Evolutionary conservation across 1,140 invertebrate genomes (phyloP), one percentile per base, ranked within the genome.

Genomic region (Phenacoccus solenopsis): DNA sequence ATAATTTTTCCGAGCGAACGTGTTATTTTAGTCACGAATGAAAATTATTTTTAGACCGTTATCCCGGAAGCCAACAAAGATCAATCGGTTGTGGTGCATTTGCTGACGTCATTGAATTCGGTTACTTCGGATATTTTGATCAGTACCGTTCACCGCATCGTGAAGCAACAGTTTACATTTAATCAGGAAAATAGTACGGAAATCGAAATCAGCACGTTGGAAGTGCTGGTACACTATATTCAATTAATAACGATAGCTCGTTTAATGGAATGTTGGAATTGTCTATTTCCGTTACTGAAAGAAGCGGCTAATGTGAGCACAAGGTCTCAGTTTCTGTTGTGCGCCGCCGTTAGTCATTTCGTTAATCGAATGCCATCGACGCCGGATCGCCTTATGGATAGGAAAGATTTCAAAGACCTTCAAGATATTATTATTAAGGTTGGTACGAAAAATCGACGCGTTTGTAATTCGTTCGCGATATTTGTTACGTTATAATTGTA

Each of bases 41-140:
- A 4, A 9, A 32, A 49, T 70, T n/a, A n/a, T n/a, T 68, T 68
- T 3, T 22, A 35, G 56, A 38, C 61, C 84, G 79, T 87, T 68
- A 76, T 88, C 71, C 86, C 87, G 7, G 82, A 84, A 74, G 86
- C 86, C 16, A 87, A 85, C 78, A 79, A 84, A 22, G 86, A 89
- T 73, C 90, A 93, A 77, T 82, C 87, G 73, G 85, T 90, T 38
- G 80, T 94, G 73, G 90, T 94, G 2, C 84, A 91, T 69, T 81
- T 94, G 71, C 86, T 94, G 16, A 86, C 86, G 69, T 86, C 89
- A 12, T 89, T 95, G 69, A 85, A 89, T 75, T 90, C 92, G 0
- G 86, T 95, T 80, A 91, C 91, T 0, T 86, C 91, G 72, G 91
- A 94, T 76, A 90, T 87, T 27, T 82, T 94, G 70, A 88, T 95